Base-by-base conservation (phyloP, 2,113 vertebrate species). In the Lates calcarifer region DNA sequence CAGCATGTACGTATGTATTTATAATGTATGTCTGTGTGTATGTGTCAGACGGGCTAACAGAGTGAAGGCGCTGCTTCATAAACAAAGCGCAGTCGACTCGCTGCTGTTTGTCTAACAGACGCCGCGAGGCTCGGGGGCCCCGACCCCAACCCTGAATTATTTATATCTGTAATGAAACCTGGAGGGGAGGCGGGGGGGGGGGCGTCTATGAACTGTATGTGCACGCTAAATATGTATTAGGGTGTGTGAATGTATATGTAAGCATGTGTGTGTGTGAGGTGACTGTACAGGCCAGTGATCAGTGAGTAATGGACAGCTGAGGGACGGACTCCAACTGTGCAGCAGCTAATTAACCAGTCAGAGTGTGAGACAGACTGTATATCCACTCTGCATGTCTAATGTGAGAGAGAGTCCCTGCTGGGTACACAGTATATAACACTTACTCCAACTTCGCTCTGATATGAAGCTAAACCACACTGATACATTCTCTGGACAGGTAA, bases 111-210 rank as follows among this genome's bases (percentile, higher is more conserved):
- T 35, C 61, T 86, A 90, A 88, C 88, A 69, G 86, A 74, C 7
- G 26, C 64, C 37, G 45, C n/a, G 31, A 20, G 74, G 74, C 74
- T 65, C 14, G 0, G 67, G 55, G 66, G 60, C 43, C 29, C 41
- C 18, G 1, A 22, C 57, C 77, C 55, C 41, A 4, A 8, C 56
- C 49, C 77, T 87, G 84, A 88, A 88, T 90, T 77, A 91, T 91
- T 87, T 83, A 90, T 87, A 66, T 51, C 11, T 51, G 69, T 77
- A 91, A 91, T 87, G 81, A 85, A 76, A 79, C 4, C 77, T 35
- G 24, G 47, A 41, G 65, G 62, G 68, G 20, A 4, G 26, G 66
- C 1, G 20, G 7, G 31, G 1, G 66, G n/a, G 62, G 4, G 18
- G 6, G 28, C 1, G 37, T 63, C 41, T 69, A 2, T 75, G 39